Evolutionary conservation across 2,888 invertebrate genomes (phyloP), one percentile per base, ranked within the genome.

Genomic region (Artemia sp.): DNA sequence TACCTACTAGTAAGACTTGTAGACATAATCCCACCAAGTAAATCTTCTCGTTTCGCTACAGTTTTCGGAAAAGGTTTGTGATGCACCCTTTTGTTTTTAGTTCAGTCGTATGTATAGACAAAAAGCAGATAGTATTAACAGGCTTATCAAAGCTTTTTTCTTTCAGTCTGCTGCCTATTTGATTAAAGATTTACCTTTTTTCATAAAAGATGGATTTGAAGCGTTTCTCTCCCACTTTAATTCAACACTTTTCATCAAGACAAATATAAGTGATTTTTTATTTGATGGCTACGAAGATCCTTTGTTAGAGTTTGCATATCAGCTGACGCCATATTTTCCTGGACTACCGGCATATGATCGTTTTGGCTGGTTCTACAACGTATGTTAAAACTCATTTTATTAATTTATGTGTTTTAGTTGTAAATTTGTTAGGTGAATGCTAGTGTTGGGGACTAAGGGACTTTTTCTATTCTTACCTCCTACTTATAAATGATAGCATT

Each of bases 351-450:
- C 84, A 0, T 85, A 85, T 72, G 91, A 92, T 75, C 84, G 83
- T 75, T 92, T 93, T 76, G 93, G 89, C 12, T 88, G 91, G 86
- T 92, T 93, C 79, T 92, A 90, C 74, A 81, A 79, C 70, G 89
- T 89, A 77, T 83, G 85, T 82, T 73, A 72, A 68, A 51, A 67
- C 19, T 12, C n/a, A 24, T 10, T 19, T 12, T 51, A 14, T 19
- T 70, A 52, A 14, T 67, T 12, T 51, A 24, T 52, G 51, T 52
- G 66, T 51, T 19, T 51, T 70, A 9, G 19, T 8, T 70, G 10
- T 24, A 66, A 52, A 24, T 12, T 9, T 79, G 75, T 85, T 38
- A 5, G 38, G 38, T 38, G 38, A 38, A 38, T 38, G 38, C 38
- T 6, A 38, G 38, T 38, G 38, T 6, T 38, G 38, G 6, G 38